Evolutionary conservation across 92 coral and sea anemone genomes (phyloP), one percentile per base, ranked within the genome.

Genomic region (Paramuricea clavata): DNA sequence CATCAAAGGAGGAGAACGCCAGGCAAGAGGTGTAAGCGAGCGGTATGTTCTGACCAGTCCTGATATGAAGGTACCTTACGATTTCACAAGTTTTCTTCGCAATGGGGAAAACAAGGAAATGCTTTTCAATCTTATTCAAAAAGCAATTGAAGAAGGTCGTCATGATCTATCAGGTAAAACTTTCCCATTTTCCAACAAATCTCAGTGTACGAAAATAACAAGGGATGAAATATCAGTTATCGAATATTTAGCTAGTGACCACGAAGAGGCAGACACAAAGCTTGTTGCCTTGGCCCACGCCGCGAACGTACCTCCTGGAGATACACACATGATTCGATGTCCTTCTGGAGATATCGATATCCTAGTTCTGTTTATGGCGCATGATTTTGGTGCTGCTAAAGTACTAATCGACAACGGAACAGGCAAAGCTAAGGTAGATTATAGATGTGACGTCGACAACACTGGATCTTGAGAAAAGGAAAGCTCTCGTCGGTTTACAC

Each of bases 321-420:
- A 83, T 31, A 10, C 71, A 16, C 6, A 71, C 15, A 70, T 83
- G 81, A 27, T 83, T 28, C 80, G 87, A 16, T 50, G 42, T 28
- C 81, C 50, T 21, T 49, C 64, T 8, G 81, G 65, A 17, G 78
- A 49, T 6, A 69, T 33, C 41, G 78, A 83, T 23, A 83, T 83
- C 34, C 49, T 83, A 1, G 72, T 67, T 1, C 39, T 83, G 49
- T 83, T 69, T 28, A 8, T 83, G 28, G 25, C 54, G 3, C 69
- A 83, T 44, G 50, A 69, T 19, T 36, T 65, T 43, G 78, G 65
- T 16, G 87, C 2, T 12, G 50, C 27, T 0, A 74, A 44, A 44
- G 62, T 74, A 0, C 23, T 44, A 2, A 49, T 74, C 3, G 81
- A 76, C 47, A 76, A 76, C 22, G 82, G 67, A 30, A 76, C 81